Evolutionary conservation across 2,113 vertebrate species (phyloP).

Genomic region (Ictalurus punctatus): DNA sequence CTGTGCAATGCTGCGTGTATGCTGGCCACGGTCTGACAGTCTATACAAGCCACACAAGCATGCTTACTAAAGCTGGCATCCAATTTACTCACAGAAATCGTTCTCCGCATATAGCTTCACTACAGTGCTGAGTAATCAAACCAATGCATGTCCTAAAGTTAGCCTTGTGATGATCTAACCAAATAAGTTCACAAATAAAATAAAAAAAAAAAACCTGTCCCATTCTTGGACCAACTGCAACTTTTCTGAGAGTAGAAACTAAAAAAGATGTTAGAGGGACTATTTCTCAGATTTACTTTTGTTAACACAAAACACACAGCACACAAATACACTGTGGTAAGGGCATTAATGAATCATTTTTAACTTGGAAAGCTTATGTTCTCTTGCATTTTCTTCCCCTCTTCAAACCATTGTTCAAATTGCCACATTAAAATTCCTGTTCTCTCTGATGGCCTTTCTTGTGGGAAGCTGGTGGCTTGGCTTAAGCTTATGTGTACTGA

Average conservation of each 20-base stretch:
- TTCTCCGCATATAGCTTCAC: not conserved
- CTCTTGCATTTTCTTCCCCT: slow-evolving; percentile 66
- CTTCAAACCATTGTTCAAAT: slow-evolving; percentile 75
- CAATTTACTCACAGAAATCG: not conserved
- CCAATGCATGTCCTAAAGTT: not conserved
- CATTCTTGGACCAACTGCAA: not conserved
- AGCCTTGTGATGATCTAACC: not conserved
- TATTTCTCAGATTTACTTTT: slow-evolving; percentile 30
- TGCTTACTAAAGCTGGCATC: slow-evolving; percentile 6
- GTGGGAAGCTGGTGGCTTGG: slow-evolving; percentile 73
- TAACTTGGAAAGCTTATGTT: slow-evolving; percentile 65
- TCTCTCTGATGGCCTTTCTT: slow-evolving; percentile 69
- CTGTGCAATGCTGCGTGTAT: slow-evolving; percentile 44
- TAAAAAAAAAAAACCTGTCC: not conserved
- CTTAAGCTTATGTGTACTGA: slow-evolving; percentile 68
- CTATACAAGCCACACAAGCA: slow-evolving; percentile 19
- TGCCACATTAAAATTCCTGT: slow-evolving; percentile 74
- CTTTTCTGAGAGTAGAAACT: not conserved
- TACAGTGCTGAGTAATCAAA: not conserved
- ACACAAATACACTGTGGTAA: slow-evolving; percentile 55
- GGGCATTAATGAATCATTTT: slow-evolving; percentile 75
- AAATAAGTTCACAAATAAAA: not conserved
- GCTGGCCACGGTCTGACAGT: slow-evolving; percentile 15
- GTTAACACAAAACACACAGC: slow-evolving; percentile 41
- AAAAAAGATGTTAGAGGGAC: not conserved